Conservation (phyloP, 2,113 vertebrate genomes). For the Polypterus senegalus region DNA sequence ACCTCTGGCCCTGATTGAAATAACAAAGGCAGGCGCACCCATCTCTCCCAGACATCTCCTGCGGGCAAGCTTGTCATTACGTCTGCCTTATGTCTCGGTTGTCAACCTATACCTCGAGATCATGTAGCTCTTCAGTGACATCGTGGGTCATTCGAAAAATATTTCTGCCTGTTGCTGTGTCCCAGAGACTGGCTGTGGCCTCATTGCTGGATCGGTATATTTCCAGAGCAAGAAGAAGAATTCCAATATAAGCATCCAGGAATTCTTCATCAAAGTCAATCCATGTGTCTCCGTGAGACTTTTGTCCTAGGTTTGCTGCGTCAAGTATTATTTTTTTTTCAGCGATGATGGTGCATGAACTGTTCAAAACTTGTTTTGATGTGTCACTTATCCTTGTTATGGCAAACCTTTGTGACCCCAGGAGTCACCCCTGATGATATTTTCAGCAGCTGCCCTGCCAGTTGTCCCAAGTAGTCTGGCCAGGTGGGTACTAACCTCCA, state of each 20-base stretch:
- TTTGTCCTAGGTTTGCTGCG: conserved; percentile 14
- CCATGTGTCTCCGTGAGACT: conserved; percentile 6
- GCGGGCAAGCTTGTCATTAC: conserved; percentile 16
- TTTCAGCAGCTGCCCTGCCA: conserved; percentile 12
- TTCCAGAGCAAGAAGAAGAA: conserved; percentile 10
- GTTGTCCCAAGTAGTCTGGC: no score
- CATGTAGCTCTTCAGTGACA: no score
- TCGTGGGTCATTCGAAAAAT: no score
- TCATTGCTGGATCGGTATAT: conserved; percentile 13
- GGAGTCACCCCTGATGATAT: conserved; percentile 10
- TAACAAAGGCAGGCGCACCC: conserved; percentile 13
- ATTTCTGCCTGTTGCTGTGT: conserved; percentile 7
- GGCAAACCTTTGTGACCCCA: conserved; percentile 17
- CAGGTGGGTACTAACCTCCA: no score
- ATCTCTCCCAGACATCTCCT: conserved; percentile 13
- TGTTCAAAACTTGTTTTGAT: conserved; percentile 17
- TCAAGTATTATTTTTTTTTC: conserved; percentile 12
- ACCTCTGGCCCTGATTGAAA: conserved; percentile 19
- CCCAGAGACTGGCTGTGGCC: conserved; percentile 15
- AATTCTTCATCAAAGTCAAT: conserved; percentile 10
- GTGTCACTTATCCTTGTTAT: conserved; percentile 14
- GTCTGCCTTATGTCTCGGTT: conserved; percentile 12
- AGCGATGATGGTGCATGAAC: conserved; percentile 14
- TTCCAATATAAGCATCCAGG: conserved; percentile 14
- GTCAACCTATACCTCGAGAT: conserved; percentile 19